Conservation (phyloP, 2,113 vertebrate genomes). For the Campylomormyrus numenius region DNA sequence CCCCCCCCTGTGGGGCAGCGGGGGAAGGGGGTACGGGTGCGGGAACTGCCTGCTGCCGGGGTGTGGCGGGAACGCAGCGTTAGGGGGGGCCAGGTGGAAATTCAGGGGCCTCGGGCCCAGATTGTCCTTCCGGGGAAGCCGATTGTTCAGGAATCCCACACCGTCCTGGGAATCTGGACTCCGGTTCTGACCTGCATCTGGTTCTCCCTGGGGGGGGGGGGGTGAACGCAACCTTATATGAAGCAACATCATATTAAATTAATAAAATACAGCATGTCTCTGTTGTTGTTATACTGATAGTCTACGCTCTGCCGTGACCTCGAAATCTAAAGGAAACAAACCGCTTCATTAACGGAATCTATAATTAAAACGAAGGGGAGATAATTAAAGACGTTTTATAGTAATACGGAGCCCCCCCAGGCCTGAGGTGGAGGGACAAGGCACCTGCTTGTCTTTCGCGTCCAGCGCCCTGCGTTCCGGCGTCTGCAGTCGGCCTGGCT, state of each 20-base stretch:
- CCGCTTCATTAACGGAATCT: background rate
- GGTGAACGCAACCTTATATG: background rate
- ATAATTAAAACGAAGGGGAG: background rate
- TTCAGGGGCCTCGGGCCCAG: slow-evolving; percentile 76
- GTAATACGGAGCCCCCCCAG: background rate
- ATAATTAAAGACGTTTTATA: background rate
- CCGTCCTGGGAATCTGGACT: slow-evolving; percentile 76
- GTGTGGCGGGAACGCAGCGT: slow-evolving; percentile 66
- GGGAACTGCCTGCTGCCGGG: slow-evolving; percentile 67
- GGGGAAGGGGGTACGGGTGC: slow-evolving; percentile 69
- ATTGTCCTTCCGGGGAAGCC: slow-evolving; percentile 87
- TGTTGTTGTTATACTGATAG: background rate
- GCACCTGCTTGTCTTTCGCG: slow-evolving; percentile 72
- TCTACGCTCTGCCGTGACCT: background rate
- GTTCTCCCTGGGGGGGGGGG: slow-evolving; percentile 65
- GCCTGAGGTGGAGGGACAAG: background rate
- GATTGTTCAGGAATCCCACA: slow-evolving; percentile 66
- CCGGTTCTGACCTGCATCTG: slow-evolving; percentile 76
- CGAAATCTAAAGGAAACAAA: background rate
- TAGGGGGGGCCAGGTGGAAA: slow-evolving; percentile 81
- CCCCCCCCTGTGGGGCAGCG: slow-evolving; percentile 78
- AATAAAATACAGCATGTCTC: background rate
- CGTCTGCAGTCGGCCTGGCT: slow-evolving; percentile 82
- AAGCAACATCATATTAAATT: background rate
- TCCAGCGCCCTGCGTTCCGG: slow-evolving; percentile 83